Conservation (phyloP, 2,113 vertebrate genomes). For the Nanger granti region DNA sequence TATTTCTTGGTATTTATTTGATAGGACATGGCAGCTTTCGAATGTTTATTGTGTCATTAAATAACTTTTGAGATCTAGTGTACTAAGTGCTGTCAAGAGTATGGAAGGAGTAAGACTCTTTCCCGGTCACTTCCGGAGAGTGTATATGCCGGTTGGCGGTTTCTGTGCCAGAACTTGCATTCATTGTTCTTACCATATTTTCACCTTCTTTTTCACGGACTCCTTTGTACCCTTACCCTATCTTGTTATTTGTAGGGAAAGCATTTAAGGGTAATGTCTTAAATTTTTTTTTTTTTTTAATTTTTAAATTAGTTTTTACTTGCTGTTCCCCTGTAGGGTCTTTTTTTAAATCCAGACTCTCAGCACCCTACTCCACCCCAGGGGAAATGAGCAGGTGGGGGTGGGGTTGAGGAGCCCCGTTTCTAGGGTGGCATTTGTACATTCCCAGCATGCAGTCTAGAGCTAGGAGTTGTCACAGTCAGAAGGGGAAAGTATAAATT, state of each 20-base stretch:
- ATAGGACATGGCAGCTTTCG: not conserved
- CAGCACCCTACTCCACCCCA: not conserved
- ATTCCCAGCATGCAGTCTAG: not conserved
- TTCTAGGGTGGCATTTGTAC: not conserved
- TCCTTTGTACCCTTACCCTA: not conserved
- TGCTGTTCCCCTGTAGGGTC: not conserved
- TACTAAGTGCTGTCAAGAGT: not conserved
- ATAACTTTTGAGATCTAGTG: not conserved
- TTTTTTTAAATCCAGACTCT: not conserved
- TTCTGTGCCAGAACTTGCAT: not conserved
- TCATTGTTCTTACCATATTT: not conserved
- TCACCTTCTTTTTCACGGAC: not conserved
- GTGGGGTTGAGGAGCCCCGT: not conserved
- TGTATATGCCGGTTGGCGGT: not conserved
- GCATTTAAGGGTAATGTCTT: not conserved
- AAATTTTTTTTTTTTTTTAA: not conserved
- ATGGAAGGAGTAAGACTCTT: not conserved
- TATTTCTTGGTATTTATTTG: not conserved
- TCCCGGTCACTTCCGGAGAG: not conserved
- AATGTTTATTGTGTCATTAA: not conserved
- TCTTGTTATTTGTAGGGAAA: not conserved
- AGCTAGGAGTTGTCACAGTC: not conserved
- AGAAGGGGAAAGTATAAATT: not conserved
- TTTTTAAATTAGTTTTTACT: not conserved
- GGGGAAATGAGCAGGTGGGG: not conserved